Conservation (phyloP, 2,888 invertebrate genomes). For the Chymomyza fuscimana region DNA sequence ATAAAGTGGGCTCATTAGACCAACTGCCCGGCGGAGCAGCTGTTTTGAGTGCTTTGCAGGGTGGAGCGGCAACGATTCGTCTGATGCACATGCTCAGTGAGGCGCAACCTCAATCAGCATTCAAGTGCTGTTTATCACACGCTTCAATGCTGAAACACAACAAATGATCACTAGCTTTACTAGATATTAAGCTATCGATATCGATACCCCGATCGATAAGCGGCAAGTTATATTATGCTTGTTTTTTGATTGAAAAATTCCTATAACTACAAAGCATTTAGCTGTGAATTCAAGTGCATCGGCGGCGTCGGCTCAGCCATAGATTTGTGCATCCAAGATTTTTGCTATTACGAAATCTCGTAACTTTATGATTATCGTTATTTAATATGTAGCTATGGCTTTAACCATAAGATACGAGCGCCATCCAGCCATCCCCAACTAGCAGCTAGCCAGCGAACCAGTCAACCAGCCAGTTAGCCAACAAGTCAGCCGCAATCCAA, state of each 20-base stretch:
- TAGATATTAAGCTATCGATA: background rate
- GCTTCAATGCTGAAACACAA: conserved; percentile 62
- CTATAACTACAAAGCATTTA: conserved; percentile 52
- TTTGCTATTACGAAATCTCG: conserved; percentile 72
- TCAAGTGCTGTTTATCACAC: conserved; percentile 68
- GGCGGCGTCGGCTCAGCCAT: background rate
- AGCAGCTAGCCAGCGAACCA: background rate
- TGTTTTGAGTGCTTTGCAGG: background rate
- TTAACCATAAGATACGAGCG: conserved; percentile 21
- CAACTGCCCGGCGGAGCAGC: background rate
- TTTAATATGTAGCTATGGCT: conserved; percentile 59
- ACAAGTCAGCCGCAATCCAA: background rate
- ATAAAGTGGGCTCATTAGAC: conserved; percentile 69
- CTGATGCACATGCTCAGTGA: conserved; percentile 48
- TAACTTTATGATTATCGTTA: conserved; percentile 70
- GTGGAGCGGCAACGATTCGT: conserved; percentile 11
- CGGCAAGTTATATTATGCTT: background rate
- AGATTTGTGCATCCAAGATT: conserved; percentile 27
- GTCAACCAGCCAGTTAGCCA: background rate
- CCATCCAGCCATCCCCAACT: conserved; percentile 36
- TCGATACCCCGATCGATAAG: background rate
- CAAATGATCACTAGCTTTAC: conserved; percentile 37
- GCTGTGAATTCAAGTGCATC: conserved; percentile 66
- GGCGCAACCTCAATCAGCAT: conserved; percentile 45
- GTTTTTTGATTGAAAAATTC: conserved; percentile 42